phyloP scores from a whole-genome alignment of 2,888 invertebrate species.

The Autographa pulchrina region DNA sequence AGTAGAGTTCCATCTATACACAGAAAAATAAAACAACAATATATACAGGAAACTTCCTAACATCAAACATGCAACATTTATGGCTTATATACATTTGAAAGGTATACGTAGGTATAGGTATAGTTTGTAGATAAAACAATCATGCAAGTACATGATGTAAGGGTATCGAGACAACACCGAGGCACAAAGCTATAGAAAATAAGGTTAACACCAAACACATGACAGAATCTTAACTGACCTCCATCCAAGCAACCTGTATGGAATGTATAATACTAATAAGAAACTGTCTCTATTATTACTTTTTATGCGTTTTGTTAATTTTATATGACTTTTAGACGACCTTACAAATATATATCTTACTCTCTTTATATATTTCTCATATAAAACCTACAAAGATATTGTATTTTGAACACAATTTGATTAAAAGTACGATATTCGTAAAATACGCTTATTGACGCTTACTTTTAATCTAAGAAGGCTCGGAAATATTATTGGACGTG shows the following conservation, averaged over 20 bases:
- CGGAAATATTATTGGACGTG: background rate
- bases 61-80: constrained; percentile 59
- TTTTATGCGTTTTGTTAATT: constrained; percentile 44
- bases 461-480: too few relatives aligned
- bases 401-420: too few relatives aligned
- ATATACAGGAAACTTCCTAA: constrained; percentile 29
- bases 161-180: constrained; percentile 65
- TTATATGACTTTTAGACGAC: background rate
- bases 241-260: constrained; percentile 91
- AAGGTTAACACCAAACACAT: constrained; percentile 70
- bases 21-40: constrained; percentile 15
- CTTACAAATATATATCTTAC: background rate
- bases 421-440: too few relatives aligned
- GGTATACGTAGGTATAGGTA: constrained; percentile 1
- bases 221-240: constrained; percentile 86
- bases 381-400: too few relatives aligned
- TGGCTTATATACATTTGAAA: constrained; percentile 39
- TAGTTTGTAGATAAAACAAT: constrained; percentile 31
- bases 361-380: too few relatives aligned
- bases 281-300: constrained; percentile 47
- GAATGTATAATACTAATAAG: constrained; percentile 75
- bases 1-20: constrained; percentile 1
- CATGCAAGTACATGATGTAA: constrained; percentile 50
- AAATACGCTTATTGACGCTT: too few relatives aligned
- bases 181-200: constrained; percentile 58